phyloP scores from a whole-genome alignment of 2,888 invertebrate species.

The Sesia apiformis region DNA sequence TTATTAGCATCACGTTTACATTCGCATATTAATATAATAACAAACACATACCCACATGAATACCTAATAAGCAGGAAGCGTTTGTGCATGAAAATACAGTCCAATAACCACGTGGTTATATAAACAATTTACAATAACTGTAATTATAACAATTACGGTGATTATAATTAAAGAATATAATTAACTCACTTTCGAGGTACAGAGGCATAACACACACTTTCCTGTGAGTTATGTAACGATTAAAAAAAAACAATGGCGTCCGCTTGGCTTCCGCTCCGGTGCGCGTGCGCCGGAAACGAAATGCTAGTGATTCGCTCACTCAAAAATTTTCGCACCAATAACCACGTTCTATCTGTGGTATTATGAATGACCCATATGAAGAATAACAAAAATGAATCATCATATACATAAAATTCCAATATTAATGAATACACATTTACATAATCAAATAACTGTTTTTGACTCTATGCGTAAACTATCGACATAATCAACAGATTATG shows the following conservation, averaged over 20 bases:
- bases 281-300: slow-evolving; percentile 26
- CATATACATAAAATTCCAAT: too few relatives aligned
- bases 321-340: slow-evolving; percentile 12
- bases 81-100: too few relatives aligned
- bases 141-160: neutral
- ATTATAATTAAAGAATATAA: slow-evolving; percentile 22
- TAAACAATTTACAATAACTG: too few relatives aligned
- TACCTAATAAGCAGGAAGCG: neutral
- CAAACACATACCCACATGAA: neutral
- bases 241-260: slow-evolving; percentile 28
- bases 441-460: too few relatives aligned
- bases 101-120: too few relatives aligned
- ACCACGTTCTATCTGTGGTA: neutral
- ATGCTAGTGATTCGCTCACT: slow-evolving; percentile 2
- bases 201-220: slow-evolving; percentile 45
- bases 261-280: slow-evolving; percentile 25
- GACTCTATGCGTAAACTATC: too few relatives aligned
- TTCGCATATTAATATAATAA: too few relatives aligned
- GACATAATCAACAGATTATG: too few relatives aligned
- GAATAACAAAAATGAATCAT: too few relatives aligned
- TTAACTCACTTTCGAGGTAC: slow-evolving; percentile 61
- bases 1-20: too few relatives aligned
- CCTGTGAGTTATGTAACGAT: slow-evolving; percentile 37
- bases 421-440: too few relatives aligned
- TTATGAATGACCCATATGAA: slow-evolving; percentile 8